Evolutionary conservation across 2,113 vertebrate genomes (phyloP).

Genomic region (Sardina pilchardus): DNA sequence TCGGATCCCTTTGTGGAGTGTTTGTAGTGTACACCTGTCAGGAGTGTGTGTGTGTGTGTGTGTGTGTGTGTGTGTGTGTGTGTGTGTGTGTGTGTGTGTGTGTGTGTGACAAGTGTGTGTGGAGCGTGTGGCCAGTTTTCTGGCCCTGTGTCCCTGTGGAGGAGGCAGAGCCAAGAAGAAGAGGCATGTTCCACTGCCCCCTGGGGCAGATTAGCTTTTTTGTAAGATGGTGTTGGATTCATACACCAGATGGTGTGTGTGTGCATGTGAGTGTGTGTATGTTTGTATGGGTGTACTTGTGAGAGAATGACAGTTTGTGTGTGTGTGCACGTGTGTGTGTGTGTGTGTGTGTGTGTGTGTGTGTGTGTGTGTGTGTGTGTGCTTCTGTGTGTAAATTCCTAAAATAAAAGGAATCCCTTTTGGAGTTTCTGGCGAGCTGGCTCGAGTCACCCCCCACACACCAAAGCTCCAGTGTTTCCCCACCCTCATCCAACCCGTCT

Average conservation of each 20-base stretch:
- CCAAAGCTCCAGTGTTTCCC: neutral
- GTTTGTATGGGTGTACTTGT: slow-evolving; percentile 22
- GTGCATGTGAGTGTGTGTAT: neutral
- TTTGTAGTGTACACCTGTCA: neutral
- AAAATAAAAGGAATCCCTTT: neutral
- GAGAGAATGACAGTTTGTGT: no score
- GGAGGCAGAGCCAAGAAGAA: neutral
- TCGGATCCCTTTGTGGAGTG: neutral
- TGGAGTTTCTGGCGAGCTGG: neutral
- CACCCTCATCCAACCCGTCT: neutral
- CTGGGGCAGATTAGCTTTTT: slow-evolving; percentile 22
- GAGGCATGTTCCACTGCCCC: slow-evolving; percentile 16
- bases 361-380: neutral
- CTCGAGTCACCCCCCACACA: neutral
- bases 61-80: slow-evolving; percentile 1
- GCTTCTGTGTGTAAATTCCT: neutral
- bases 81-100: neutral
- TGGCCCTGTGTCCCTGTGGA: neutral
- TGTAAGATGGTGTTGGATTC: slow-evolving; percentile 26
- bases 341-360: slow-evolving; percentile 13
- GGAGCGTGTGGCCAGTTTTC: neutral
- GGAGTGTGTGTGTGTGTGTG: neutral
- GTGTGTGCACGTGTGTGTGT: neutral
- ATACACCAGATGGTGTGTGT: slow-evolving; percentile 22
- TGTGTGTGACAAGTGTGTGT: neutral